phyloP scores from a whole-genome alignment of 2,113 vertebrate genomes.

The Aepyceros melampus region DNA sequence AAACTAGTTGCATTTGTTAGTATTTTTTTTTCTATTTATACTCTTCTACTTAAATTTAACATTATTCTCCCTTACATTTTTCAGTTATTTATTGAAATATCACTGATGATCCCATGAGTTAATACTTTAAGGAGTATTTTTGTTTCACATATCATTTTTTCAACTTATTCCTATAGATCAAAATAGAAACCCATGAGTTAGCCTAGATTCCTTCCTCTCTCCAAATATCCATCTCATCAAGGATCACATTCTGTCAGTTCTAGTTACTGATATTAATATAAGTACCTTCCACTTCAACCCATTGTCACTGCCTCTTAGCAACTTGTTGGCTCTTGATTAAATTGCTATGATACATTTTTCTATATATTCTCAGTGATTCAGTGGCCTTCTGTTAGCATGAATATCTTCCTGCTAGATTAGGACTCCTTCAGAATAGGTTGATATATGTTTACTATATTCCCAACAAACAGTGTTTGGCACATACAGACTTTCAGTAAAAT shows the following conservation, averaged over 20 bases:
- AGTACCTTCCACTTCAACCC: neutral
- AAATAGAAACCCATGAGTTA: neutral
- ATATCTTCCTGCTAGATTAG: neutral
- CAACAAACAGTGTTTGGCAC: neutral
- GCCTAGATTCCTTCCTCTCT: neutral
- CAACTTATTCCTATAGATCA: neutral
- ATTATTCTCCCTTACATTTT: neutral
- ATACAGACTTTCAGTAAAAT: neutral
- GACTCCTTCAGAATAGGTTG: neutral
- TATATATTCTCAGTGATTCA: neutral
- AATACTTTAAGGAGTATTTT: conserved; percentile 17
- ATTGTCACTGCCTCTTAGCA: neutral
- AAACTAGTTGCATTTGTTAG: neutral
- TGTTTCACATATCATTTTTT: neutral
- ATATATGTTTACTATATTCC: neutral
- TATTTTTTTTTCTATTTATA: neutral
- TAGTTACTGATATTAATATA: neutral
- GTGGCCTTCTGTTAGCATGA: neutral
- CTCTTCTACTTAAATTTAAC: neutral
- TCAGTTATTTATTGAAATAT: neutral
- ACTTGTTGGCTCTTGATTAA: neutral
- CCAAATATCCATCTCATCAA: neutral
- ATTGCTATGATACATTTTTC: neutral
- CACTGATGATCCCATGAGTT: neutral
- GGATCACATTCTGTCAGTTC: neutral